A percentile compares a stretch with the other conserved stretches of the same genome.
These are phyloP conservation scores for Emydoidea blandingii DNA, from an alignment of 2,797 vertebrate genomes.

Conservation along the genomic window DNA sequence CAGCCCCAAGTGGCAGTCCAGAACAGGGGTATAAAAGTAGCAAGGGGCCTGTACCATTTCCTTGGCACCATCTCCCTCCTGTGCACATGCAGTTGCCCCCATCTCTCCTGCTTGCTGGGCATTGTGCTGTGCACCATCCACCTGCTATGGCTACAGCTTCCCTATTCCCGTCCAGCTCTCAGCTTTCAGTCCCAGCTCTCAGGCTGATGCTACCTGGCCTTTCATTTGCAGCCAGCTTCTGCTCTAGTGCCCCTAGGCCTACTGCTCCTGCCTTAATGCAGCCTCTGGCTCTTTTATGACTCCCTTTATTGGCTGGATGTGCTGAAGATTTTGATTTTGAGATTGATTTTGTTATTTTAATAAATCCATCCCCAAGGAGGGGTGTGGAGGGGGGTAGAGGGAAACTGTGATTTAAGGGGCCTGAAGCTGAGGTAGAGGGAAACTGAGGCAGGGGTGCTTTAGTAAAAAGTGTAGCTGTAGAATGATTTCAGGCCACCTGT, in stretches of 20 bases:
- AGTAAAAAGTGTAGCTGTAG: background rate
- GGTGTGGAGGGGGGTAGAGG: background rate
- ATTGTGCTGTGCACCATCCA: background rate
- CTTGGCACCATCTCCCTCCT: background rate
- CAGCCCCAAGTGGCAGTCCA: background rate
- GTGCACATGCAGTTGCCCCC: background rate
- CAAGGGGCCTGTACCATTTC: background rate
- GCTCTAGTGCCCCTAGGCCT: background rate
- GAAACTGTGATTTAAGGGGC: background rate
- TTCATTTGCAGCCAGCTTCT: background rate
- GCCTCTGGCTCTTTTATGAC: background rate
- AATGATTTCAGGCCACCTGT: background rate
- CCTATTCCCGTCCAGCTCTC: too few species aligned
- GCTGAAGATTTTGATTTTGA: background rate
- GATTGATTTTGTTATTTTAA: background rate
- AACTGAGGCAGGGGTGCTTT: background rate
- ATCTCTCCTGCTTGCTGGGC: background rate
- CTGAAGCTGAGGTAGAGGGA: background rate
- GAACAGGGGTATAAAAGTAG: conserved; percentile 24
- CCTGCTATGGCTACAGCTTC: background rate
- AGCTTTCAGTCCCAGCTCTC: background rate
- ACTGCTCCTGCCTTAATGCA: background rate
- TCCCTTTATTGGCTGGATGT: background rate
- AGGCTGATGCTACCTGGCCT: background rate
- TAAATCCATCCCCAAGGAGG: background rate